Base-by-base conservation (phyloP, 1,140 invertebrate genomes). In the Rhopalosiphum maidis region DNA sequence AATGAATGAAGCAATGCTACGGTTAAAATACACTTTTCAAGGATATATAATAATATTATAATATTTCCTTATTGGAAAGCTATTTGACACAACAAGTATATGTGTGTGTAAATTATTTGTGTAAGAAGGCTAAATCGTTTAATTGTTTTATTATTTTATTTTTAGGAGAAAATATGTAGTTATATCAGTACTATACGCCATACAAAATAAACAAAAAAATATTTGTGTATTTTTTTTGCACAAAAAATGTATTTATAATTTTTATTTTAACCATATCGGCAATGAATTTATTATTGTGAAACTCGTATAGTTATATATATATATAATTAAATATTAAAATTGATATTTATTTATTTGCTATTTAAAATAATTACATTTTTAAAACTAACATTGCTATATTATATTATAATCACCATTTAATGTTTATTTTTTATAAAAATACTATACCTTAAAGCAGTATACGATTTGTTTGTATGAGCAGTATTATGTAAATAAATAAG, bases 111-210 rank as follows among this genome's bases (percentile, higher is more conserved):
- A 8, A 30, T 68, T 68, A 68, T n/a, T n/a, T 5, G 60, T n/a
- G n/a, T n/a, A 18, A 77, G n/a, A 77, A 77, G 60, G 15, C n/a
- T 77, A 77, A 18, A n/a, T n/a, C 60, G 30, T 15, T 18, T 77
- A 77, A 77, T 77, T 18, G 54, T 55, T 68, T 68, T 68, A 68
- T 68, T n/a, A n/a, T 77, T 77, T 77, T n/a, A n/a, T n/a, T 68
- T 68, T 54, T 55, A n/a, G 0, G 30, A n/a, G 60, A 18, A 4
- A 68, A 68, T n/a, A 68, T 68, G 15, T 68, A 68, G 1, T n/a
- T 3, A 68, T n/a, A 68, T n/a, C 41, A 2, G 41, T 2, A 68
- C 25, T 60, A 60, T 9, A 9, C 25, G 2, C 23, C 0, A 23
- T 25, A 60, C 1, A 30, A 30, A 30, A 60, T 25, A 25, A 9